Conservation (phyloP, 2,797 vertebrate species). For the Chiropotes sagulatus region DNA sequence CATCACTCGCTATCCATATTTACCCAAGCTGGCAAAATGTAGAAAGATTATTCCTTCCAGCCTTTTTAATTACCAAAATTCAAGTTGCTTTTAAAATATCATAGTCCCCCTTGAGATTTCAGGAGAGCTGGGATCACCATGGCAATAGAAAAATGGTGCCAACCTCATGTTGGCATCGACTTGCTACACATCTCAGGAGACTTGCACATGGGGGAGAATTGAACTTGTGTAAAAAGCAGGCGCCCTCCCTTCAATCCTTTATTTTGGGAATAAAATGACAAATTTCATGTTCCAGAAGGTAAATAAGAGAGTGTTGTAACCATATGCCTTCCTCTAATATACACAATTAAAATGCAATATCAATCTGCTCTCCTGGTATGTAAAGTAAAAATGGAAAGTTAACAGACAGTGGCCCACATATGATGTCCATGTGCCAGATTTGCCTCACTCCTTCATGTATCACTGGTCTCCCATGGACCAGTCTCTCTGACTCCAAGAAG, state of each 20-base stretch:
- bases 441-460: not conserved
- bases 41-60: conserved; percentile 82
- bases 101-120: conserved; percentile 82
- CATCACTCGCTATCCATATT: conserved; percentile 79
- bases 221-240: conserved; percentile 79
- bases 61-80: conserved; percentile 87
- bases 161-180: conserved; percentile 83
- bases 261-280: conserved; percentile 74
- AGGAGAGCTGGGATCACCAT: conserved; percentile 87
- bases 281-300: conserved; percentile 78
- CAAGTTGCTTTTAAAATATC: conserved; percentile 86
- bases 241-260: conserved; percentile 59
- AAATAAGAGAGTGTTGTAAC: conserved; percentile 72
- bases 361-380: conserved; percentile 69
- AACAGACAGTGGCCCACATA: conserved; percentile 73
- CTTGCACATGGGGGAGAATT: conserved; percentile 79
- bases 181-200: conserved; percentile 82
- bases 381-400: conserved; percentile 74
- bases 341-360: conserved; percentile 72
- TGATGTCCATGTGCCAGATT: conserved; percentile 48
- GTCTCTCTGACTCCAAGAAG: not conserved
- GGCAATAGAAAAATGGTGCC: conserved; percentile 87
- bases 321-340: conserved; percentile 69
- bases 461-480: not conserved
- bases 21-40: conserved; percentile 79